Conservation (phyloP, 2,888 invertebrate genomes). For the Cephus nigrinus region DNA sequence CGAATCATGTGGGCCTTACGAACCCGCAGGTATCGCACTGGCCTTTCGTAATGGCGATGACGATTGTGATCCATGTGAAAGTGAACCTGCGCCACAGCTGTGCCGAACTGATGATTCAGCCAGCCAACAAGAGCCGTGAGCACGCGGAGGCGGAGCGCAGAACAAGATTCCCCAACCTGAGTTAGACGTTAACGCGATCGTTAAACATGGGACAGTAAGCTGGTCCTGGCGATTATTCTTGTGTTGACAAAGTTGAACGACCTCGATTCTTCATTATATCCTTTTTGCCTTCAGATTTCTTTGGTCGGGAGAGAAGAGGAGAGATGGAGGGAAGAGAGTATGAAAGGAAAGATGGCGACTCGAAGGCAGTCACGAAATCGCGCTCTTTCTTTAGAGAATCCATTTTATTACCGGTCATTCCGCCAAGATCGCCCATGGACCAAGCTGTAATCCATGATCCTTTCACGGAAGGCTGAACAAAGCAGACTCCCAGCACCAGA, state of each 20-base stretch:
- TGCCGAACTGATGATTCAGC: neutral
- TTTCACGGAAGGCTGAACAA: slow-evolving; percentile 4
- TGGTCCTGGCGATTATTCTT: neutral
- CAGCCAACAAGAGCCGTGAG: neutral
- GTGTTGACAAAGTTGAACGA: slow-evolving; percentile 6
- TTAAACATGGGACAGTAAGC: neutral
- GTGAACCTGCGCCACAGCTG: neutral
- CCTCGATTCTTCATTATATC: neutral
- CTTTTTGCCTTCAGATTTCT: neutral
- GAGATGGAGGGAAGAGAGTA: neutral
- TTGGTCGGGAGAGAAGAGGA: neutral
- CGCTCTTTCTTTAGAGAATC: neutral
- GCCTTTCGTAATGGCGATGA: neutral
- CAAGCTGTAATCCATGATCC: neutral
- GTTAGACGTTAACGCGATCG: neutral
- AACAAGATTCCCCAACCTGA: neutral
- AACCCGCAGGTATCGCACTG: neutral
- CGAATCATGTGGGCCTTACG: neutral
- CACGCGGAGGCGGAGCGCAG: neutral
- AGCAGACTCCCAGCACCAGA: neutral
- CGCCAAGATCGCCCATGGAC: neutral
- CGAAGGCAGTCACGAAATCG: neutral
- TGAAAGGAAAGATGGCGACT: neutral
- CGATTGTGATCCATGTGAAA: neutral
- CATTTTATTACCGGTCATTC: neutral